Conservation (phyloP, 92 coral and sea anemone genomes). For the Pocillopora meandrina region DNA sequence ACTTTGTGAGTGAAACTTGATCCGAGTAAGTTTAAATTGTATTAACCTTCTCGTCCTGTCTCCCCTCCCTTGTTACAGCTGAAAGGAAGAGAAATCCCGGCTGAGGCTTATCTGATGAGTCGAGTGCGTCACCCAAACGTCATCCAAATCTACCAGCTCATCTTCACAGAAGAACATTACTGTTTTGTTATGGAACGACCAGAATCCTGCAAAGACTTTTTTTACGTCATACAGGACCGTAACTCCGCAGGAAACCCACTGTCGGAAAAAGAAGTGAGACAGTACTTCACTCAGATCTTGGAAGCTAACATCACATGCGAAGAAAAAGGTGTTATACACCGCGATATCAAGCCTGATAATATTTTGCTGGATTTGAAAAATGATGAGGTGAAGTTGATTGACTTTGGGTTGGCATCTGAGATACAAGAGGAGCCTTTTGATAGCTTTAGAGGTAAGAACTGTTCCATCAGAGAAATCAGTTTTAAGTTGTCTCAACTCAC, state of each 20-base stretch:
- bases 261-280: background rate
- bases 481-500: no score
- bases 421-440: slow-evolving; percentile 5
- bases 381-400: slow-evolving; percentile 20
- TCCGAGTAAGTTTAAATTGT: background rate
- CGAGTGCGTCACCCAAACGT: slow-evolving; percentile 9
- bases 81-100: slow-evolving; percentile 9
- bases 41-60: background rate
- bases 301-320: slow-evolving; percentile 15
- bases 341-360: slow-evolving; percentile 18
- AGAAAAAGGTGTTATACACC: slow-evolving; percentile 16
- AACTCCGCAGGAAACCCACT: background rate
- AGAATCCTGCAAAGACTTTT: slow-evolving; percentile 5
- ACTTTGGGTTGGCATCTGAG: slow-evolving; percentile 20
- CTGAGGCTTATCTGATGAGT: slow-evolving; percentile 16
- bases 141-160: slow-evolving; percentile 18
- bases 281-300: slow-evolving; percentile 6
- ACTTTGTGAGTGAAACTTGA: background rate
- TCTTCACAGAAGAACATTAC: slow-evolving; percentile 7
- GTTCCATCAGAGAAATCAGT: background rate
- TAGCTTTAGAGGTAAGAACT: slow-evolving; percentile 1
- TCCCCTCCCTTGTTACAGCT: slow-evolving; percentile 5
- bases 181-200: slow-evolving; percentile 33
- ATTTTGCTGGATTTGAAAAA: background rate
- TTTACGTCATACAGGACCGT: slow-evolving; percentile 10